Base-by-base conservation (phyloP, 2,797 vertebrate genomes). In the Eurystomus glaucurus region DNA sequence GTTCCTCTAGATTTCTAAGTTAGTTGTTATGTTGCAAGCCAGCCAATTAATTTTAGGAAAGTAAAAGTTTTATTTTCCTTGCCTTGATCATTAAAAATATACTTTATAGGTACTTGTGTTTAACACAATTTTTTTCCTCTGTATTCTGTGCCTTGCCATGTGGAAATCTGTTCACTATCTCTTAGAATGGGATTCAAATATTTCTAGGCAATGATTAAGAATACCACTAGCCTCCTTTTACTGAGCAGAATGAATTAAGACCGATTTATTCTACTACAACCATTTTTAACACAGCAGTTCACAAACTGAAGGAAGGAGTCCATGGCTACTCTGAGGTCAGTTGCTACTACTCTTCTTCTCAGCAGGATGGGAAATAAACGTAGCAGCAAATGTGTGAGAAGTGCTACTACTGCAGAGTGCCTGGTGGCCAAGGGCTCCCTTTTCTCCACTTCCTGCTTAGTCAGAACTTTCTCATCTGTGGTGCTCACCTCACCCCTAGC, bases 51-150 rank as follows among this genome's bases (percentile, higher is more conserved):
- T 61, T 90, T 71, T 28, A 68, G 25, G 29, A 65, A 92, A 71
- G 23, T 35, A 86, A 45, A 82, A 41, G 8, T 35, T 54, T 71
- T 83, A 2, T 64, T 85, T 92, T 85, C 26, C 11, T 79, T 80
- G 15, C 5, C 88, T 88, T 55, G 29, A 31, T 90, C 5, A 74
- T 74, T 94, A 88, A 75, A 72, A 81, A 62, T 20, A 3, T 68
- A 31, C 10, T 58, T 88, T 66, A 35, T 8, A 19, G 0, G 0
- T 39, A 10, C 6, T 45, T 43, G 17, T 74, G 2, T 20, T 71
- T 15, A 52, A 37, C 12, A 8, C 7, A 60, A 70, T 20, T 1
- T 7, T 57, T 83, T 77, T 29, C 8, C 14, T 48, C 6, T 33
- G 14, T 70, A 25, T 83, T 88, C 21, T 54, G 2, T 23, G 15